Percentiles rank a stretch among this genome's conserved stretches.
These are phyloP conservation scores for Patella ulyssiponensis DNA, from an alignment of 2,888 invertebrate species.

Conservation along the genomic window DNA sequence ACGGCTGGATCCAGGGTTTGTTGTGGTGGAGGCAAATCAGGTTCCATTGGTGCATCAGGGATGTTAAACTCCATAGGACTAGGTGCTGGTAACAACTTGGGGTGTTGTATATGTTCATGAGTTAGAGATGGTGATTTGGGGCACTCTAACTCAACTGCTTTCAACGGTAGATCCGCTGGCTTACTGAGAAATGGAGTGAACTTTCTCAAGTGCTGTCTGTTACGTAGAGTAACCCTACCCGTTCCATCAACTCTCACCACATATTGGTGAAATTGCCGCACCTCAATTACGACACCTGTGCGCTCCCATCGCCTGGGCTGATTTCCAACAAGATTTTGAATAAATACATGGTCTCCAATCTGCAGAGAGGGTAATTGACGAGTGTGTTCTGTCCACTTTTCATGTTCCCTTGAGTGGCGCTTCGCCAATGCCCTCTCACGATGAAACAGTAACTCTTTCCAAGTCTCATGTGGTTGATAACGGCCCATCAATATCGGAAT, in stretches of 20 bases:
- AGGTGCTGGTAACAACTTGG: too few species aligned
- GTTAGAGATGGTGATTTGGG: too few species aligned
- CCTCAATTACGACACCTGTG: slow-evolving; percentile 33
- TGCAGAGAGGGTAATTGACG: slow-evolving; percentile 29
- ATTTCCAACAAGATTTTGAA: slow-evolving; percentile 36
- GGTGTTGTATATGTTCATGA: too few species aligned
- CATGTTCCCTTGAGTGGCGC: too few species aligned
- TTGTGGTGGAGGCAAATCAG: too few species aligned
- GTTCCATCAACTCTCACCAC: slow-evolving; percentile 38
- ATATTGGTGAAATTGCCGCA: slow-evolving; percentile 41
- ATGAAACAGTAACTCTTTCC: too few species aligned
- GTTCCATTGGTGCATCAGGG: too few species aligned
- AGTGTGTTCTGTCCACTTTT: too few species aligned
- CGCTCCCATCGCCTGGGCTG: slow-evolving; percentile 38
- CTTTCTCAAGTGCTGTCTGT: slow-evolving; percentile 36
- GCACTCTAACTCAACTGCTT: slow-evolving; percentile 32
- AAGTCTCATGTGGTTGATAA: slow-evolving; percentile 37
- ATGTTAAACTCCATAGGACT: too few species aligned
- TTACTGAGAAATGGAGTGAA: slow-evolving; percentile 22
- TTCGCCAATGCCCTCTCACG: too few species aligned
- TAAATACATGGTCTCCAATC: slow-evolving; percentile 38
- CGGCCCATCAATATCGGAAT: slow-evolving; percentile 35
- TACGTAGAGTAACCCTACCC: slow-evolving; percentile 36
- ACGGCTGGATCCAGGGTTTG: too few species aligned
- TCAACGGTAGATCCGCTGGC: slow-evolving; percentile 35